Evolutionary conservation across 2,888 invertebrate species (phyloP), one percentile per base, ranked within the genome.

Genomic region (Aphidoletes aphidimyza): DNA sequence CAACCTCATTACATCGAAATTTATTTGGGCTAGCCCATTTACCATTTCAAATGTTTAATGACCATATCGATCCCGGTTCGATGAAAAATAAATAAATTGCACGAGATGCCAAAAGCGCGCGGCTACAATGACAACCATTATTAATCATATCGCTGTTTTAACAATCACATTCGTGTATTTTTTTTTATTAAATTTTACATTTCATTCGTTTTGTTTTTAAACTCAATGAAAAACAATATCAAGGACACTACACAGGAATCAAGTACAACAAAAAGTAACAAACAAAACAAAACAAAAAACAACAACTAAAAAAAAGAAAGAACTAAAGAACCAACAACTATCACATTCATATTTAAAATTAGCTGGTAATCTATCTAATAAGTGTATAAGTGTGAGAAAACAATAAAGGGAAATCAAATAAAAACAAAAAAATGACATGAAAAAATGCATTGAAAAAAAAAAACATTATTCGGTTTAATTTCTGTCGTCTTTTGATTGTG

Each of bases 251-350:
- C 69, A 69, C 69, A 69, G 69, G 69, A 69, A 69, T 30, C 69
- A 69, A 69, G 69, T 69, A 69, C 69, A 69, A 69, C 69, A 69
- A 69, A 69, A 30, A n/a, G n/a, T n/a, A n/a, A n/a, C n/a, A n/a
- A n/a, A n/a, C n/a, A n/a, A n/a, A n/a, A n/a, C n/a, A n/a, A n/a
- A n/a, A n/a, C n/a, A n/a, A n/a, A n/a, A n/a, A n/a, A n/a, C n/a
- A n/a, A n/a, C n/a, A n/a, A n/a, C n/a, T n/a, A n/a, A n/a, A n/a
- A n/a, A n/a, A n/a, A n/a, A n/a, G n/a, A n/a, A n/a, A 30, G 30
- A 30, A 69, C 69, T 69, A 19, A 69, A 69, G 69, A 69, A 30
- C 69, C 30, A 69, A 69, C 69, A 1, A 2, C 5, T 30, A 30
- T 30, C 34, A 69, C 69, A 69, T 69, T 11, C 34, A 69, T 30